Evolutionary conservation across 2,113 vertebrate genomes (phyloP), one percentile per base, ranked within the genome.

Genomic region (Oryzias celebensis): DNA sequence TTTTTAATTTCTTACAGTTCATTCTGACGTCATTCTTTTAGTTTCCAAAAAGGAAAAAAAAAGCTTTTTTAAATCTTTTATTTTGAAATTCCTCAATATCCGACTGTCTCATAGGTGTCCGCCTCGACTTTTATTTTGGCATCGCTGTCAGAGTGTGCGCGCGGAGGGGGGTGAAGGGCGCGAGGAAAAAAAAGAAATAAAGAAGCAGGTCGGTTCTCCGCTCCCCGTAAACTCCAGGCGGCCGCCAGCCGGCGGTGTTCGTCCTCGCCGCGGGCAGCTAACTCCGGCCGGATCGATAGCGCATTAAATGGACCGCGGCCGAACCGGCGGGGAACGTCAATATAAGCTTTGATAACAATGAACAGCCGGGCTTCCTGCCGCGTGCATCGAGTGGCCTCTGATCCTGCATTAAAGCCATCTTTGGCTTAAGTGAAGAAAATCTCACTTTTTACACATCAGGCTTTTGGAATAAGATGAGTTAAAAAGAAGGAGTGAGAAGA

Each of bases 321-420:
- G 50, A 60, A 53, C 43, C 17, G 67, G 60, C 22, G 67, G 52
- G 22, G 59, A 22, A 51, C 50, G 73, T 81, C 71, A 54, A 77
- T 82, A 72, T 0, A 53, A 73, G 66, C 71, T 67, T 20, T 68
- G 73, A 58, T 76, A 51, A 65, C 55, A 64, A 46, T 62, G 68
- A 70, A 63, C 17, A 56, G 59, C 58, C 69, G 74, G 81, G 81
- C 74, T 75, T 70, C 75, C 78, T 56, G 44, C 44, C 67, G 83
- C 56, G 65, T 16, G 45, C 69, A 70, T 49, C 43, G 73, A 75
- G 56, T 28, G 65, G 62, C 58, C 61, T 71, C 50, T 58, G 63
- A 76, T 59, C 17, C 61, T 53, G 47, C 73, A 68, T 23, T 55
- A 67, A 10, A 71, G 60, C 46, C 62, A 73, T 44, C 42, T 62